Evolutionary conservation across 2,113 vertebrate genomes (phyloP), one percentile per base, ranked within the genome.

Genomic region (Morone chrysops): DNA sequence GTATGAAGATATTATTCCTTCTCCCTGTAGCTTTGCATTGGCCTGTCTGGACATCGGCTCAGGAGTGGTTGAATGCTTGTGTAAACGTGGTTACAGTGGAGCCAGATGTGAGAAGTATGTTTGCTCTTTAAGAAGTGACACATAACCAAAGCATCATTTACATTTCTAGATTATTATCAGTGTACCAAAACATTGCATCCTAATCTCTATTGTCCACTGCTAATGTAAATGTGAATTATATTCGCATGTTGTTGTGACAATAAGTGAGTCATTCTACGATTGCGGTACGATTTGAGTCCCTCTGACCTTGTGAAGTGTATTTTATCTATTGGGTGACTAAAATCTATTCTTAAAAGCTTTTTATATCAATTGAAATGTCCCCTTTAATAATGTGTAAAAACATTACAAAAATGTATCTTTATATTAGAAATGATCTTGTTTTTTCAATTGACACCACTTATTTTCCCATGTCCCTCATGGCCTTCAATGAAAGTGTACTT

Each of bases 31-130:
- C 71, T 97, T 97, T 93, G 96, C 97, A 18, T 85, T 92, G 5
- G 95, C 95, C 84, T 97, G 97, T 78, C 88, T 94, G 50, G 91
- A 95, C 82, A 86, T 92, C 6, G 93, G 92, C 62, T 71, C 67
- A 1, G 94, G 92, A 47, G 85, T 84, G 8, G 81, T 97, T 47
- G 93, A 94, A 50, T 98, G 97, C 66, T 87, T 95, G 63, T 97
- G 97, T 88, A 97, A 94, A 89, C 93, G 92, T 5, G 96, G 97
- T 41, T 97, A 97, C 77, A 84, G 90, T 0, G 97, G 97, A 72
- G 4, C 78, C 43, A 96, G 85, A 18, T 98, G 97, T 82, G 96
- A 97, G 85, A 96, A 94, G 97, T 97, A 61, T 73, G 94, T 88
- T 17, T 70, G 22, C 47, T 14, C 40, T 4, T 63, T 11, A 70